Evolutionary conservation across 2,888 invertebrate genomes (phyloP).

Genomic region (Hemicrepidius hirtus): DNA sequence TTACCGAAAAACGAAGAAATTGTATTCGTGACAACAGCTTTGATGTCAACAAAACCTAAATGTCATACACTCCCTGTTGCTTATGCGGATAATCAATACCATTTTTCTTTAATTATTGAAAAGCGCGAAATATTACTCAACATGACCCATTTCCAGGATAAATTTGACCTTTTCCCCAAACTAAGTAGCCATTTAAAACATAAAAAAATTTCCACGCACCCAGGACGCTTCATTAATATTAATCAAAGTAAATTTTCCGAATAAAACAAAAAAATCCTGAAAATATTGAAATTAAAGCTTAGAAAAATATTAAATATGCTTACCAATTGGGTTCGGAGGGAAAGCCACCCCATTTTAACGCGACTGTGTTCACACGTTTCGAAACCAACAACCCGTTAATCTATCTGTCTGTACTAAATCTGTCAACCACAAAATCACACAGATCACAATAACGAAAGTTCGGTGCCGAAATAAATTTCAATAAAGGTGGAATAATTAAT

Average conservation of each 20-base stretch:
- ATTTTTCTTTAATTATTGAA: conserved; percentile 33
- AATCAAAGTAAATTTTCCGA: too few relatives aligned
- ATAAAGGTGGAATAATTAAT: conserved; percentile 41
- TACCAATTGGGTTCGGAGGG: conserved; percentile 75
- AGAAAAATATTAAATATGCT: conserved; percentile 65
- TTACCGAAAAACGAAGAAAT: background rate
- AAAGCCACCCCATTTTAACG: conserved; percentile 75
- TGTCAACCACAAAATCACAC: conserved; percentile 32
- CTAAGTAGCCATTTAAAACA: too few relatives aligned
- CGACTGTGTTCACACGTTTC: conserved; percentile 6
- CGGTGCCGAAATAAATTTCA: conserved; percentile 23
- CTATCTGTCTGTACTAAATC: background rate
- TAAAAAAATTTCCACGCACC: background rate
- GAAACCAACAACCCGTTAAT: conserved; percentile 24
- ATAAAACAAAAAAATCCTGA: too few relatives aligned
- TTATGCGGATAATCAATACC: conserved; percentile 35
- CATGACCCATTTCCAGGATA: background rate
- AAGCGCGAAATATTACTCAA: background rate
- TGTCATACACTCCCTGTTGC: background rate
- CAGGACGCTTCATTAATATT: too few relatives aligned
- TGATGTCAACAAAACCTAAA: conserved; percentile 39
- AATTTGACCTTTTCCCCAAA: background rate
- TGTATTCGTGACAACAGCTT: conserved; percentile 27
- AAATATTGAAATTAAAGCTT: too few relatives aligned
- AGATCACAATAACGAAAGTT: conserved; percentile 21